Evolutionary conservation across 2,113 vertebrate genomes (phyloP).

Genomic region (Solenodon paradoxus): DNA sequence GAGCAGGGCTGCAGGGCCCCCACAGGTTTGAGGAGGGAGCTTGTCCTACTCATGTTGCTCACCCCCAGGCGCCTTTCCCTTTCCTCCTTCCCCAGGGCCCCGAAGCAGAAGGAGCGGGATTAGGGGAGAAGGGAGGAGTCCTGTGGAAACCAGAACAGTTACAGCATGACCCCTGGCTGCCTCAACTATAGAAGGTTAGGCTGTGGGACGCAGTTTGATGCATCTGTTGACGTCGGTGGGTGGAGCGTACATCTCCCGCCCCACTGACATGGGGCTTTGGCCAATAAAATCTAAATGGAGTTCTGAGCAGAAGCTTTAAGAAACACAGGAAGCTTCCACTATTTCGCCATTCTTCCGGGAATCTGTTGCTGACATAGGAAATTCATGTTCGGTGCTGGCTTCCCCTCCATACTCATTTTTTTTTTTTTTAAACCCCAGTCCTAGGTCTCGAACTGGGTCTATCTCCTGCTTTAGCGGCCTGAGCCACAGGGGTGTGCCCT

Average conservation of each 20-base stretch:
- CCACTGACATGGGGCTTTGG: background rate
- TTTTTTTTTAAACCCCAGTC: too few species aligned
- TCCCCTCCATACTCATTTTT: background rate
- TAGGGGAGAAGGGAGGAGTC: background rate
- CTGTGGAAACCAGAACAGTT: background rate
- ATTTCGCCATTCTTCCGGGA: background rate
- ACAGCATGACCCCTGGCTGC: background rate
- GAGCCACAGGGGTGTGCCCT: too few species aligned
- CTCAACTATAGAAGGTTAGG: background rate
- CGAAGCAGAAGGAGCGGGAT: background rate
- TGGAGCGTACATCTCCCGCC: background rate
- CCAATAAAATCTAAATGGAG: background rate
- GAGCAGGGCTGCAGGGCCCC: rapidly evolving
- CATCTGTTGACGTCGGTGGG: background rate
- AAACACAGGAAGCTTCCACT: background rate
- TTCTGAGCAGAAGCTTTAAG: background rate
- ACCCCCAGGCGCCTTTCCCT: background rate
- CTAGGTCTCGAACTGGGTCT: too few species aligned
- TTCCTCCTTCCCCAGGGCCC: background rate
- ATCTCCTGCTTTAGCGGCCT: too few species aligned
- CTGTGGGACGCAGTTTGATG: background rate
- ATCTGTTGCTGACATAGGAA: background rate
- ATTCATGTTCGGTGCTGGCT: rapidly evolving
- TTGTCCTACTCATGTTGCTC: background rate
- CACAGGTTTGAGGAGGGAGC: rapidly evolving